Base-by-base conservation (phyloP, 2,113 vertebrate genomes). In the Holacanthus passer region DNA sequence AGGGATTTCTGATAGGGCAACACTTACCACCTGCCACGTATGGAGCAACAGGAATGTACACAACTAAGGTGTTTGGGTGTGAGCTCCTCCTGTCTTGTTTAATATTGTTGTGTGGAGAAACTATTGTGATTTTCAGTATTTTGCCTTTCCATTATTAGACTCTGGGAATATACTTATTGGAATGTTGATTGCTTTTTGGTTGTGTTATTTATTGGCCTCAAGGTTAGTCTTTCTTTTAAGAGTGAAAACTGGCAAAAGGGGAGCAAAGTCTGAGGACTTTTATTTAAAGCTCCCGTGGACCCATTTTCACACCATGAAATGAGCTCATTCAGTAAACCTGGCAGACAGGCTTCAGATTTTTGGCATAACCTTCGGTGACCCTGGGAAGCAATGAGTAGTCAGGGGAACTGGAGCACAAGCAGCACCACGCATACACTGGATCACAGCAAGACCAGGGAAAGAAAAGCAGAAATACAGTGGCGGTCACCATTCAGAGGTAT, bases 301-400 rank as follows among this genome's bases (percentile, higher is more conserved):
- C 41, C 32, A 17, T 85, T 88, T 88, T 91, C 85, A 92, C 87
- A 84, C 86, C 58, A 24, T 70, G 55, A 82, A 84, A 87, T 90
- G 82, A 90, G 81, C 88, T 90, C 91, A 89, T 88, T 91, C 84
- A 86, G 85, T 89, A 86, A 93, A 94, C 74, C 73, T 93, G 87
- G 86, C 94, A 91, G 73, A 85, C 62, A 89, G 91, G 92, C 89
- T 94, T 90, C 74, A 93, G 80, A 95, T 94, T 93, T 93, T 94
- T 93, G 88, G 79, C 90, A 73, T 87, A 88, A 84, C 91, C 87
- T 81, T 75, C 55, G 3, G 53, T 84, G 88, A 91, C 91, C 89
- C 69, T 68, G 70, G 71, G 66, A 80, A 75, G 81, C 70, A 66
- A 68, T 11, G 31, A 48, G 45, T 2, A 29, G 62, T 14, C 37